phyloP scores from a whole-genome alignment of 2,888 invertebrate genomes.

The Epinotia bilunana region DNA sequence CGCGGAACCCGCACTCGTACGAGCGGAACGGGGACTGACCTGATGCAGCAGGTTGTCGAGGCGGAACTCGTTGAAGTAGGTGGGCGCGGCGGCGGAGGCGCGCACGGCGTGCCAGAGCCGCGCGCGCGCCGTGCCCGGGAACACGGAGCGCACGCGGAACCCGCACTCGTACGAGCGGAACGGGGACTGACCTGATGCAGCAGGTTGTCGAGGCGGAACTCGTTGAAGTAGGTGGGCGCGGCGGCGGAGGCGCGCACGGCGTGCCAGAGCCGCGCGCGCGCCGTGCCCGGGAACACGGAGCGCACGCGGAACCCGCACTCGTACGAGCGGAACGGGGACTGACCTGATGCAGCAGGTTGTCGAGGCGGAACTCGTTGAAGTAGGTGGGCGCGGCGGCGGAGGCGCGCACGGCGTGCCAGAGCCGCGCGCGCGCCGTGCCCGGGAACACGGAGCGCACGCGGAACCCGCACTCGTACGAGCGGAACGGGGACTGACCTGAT shows the following conservation, averaged over 20 bases:
- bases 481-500: constrained; percentile 80
- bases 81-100: constrained; percentile 5
- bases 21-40: constrained; percentile 61
- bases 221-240: constrained; percentile 95
- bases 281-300: constrained; percentile 88
- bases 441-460: background rate
- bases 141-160: background rate
- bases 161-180: background rate
- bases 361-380: constrained; percentile 85
- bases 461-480: background rate
- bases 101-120: background rate
- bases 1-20: constrained; percentile 33
- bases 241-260: constrained; percentile 95
- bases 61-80: constrained; percentile 83
- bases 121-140: background rate
- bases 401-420: constrained; percentile 95
- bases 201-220: constrained; percentile 88
- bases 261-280: constrained; percentile 86
- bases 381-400: constrained; percentile 96
- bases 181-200: constrained; percentile 72
- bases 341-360: constrained; percentile 60
- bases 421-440: background rate
- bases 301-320: constrained; percentile 73
- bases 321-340: background rate
- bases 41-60: constrained; percentile 88